A percentile compares a stretch with the other conserved stretches of the same genome.
Evolutionary conservation across 2,797 vertebrate species (phyloP).

Genomic region (Nothura maculosa): DNA sequence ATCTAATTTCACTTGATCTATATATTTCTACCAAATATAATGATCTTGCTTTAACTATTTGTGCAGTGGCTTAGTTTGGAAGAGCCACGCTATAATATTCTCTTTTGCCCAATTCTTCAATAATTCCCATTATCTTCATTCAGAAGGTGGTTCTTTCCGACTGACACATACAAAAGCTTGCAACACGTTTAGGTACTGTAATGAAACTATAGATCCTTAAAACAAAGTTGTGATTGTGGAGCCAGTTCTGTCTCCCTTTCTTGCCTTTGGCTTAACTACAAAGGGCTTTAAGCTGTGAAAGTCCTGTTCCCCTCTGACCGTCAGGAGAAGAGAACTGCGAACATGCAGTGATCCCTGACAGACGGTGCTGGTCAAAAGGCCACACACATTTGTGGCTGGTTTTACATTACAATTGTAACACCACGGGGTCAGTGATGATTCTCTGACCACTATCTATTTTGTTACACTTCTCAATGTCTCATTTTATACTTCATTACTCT

Average conservation of each 20-base stretch:
- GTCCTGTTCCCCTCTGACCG: background rate
- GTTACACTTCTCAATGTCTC: background rate
- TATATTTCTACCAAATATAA: background rate
- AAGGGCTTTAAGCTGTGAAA: background rate
- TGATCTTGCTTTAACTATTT: background rate
- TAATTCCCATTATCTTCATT: background rate
- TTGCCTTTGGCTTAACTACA: background rate
- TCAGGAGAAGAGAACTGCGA: background rate
- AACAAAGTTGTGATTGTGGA: background rate
- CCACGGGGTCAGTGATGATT: background rate
- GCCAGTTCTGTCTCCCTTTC: background rate
- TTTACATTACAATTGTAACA: background rate
- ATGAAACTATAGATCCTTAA: background rate
- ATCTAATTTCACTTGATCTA: background rate
- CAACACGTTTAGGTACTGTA: background rate
- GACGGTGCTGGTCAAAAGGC: background rate
- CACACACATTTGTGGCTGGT: background rate
- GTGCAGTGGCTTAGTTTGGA: background rate
- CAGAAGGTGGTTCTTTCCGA: background rate
- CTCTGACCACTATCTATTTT: background rate
- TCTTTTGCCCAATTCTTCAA: background rate
- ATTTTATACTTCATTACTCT: background rate
- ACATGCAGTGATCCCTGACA: background rate
- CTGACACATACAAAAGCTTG: background rate
- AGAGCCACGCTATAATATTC: background rate